Conservation (phyloP, 2,113 vertebrate species). For the Athene noctua region DNA sequence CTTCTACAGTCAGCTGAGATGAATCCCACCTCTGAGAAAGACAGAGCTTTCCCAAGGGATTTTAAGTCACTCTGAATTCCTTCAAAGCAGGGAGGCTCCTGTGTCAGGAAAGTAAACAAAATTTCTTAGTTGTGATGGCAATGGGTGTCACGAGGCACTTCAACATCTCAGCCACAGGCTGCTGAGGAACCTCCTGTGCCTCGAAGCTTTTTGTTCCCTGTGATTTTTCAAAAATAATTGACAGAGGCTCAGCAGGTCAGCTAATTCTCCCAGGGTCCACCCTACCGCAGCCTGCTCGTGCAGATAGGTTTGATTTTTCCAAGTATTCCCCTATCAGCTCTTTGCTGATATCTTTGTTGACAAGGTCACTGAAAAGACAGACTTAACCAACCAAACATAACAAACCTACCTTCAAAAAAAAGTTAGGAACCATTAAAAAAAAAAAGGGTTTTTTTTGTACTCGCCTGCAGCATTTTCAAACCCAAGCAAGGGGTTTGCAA, state of each 20-base stretch:
- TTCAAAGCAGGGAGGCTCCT: background rate
- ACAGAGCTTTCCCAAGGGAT: background rate
- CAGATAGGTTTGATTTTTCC: slow-evolving; percentile 33
- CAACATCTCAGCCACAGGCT: background rate
- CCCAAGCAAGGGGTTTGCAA: no score
- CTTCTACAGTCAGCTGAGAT: background rate
- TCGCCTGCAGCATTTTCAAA: background rate
- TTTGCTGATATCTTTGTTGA: slow-evolving; percentile 20
- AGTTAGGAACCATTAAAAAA: background rate
- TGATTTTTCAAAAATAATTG: slow-evolving; percentile 57
- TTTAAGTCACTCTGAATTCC: slow-evolving; percentile 9
- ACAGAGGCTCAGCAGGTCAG: slow-evolving; percentile 30
- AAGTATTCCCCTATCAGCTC: slow-evolving; percentile 29
- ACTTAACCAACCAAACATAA: background rate
- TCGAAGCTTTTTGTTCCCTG: accelerated
- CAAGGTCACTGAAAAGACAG: slow-evolving; percentile 19
- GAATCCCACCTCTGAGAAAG: background rate
- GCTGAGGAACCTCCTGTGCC: slow-evolving; percentile 9
- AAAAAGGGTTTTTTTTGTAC: background rate
- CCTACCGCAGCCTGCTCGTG: background rate
- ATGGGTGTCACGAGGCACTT: background rate
- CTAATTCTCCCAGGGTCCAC: slow-evolving; percentile 8
- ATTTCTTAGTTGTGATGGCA: slow-evolving; percentile 5
- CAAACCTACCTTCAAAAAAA: background rate
- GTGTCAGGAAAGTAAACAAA: background rate